A percentile compares a stretch with the other conserved stretches of the same genome.
Conservation (phyloP, 1,140 invertebrate genomes). For the Copidosoma floridanum region DNA sequence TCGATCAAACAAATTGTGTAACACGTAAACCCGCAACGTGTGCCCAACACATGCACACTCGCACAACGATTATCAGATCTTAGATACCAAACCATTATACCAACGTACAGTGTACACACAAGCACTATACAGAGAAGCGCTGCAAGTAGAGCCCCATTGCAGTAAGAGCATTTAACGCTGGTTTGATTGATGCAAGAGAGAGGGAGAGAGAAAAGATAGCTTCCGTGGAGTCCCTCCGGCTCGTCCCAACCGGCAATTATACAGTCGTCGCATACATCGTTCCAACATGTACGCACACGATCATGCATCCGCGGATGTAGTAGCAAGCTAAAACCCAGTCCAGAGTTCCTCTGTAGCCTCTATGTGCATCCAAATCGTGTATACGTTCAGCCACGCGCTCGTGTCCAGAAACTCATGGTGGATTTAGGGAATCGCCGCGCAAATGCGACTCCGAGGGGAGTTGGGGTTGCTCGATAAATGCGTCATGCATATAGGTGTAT, state of each 20-base stretch:
- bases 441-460: conserved; percentile 12
- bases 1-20: no score
- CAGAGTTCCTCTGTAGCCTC: neutral
- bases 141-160: neutral
- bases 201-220: no score
- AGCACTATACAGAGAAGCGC: neutral
- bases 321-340: conserved; percentile 11
- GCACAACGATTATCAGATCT: no score
- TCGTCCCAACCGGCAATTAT: conserved; percentile 56
- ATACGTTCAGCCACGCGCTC: neutral
- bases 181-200: conserved; percentile 54
- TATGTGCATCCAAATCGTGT: neutral
- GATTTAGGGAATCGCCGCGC: conserved; percentile 22
- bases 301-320: conserved; percentile 9
- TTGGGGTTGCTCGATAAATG: conserved; percentile 19
- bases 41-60: no score
- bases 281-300: conserved; percentile 41
- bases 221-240: no score
- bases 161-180: conserved; percentile 37
- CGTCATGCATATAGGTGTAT: no score
- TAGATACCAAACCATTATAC: no score
- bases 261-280: conserved; percentile 50
- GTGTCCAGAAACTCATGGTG: conserved; percentile 22
- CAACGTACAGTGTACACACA: no score
- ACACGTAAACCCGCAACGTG: no score